Percentiles rank a stretch among this genome's conserved stretches.
Conservation (phyloP, 2,888 invertebrate genomes). For the Eristalinus aeneus region DNA sequence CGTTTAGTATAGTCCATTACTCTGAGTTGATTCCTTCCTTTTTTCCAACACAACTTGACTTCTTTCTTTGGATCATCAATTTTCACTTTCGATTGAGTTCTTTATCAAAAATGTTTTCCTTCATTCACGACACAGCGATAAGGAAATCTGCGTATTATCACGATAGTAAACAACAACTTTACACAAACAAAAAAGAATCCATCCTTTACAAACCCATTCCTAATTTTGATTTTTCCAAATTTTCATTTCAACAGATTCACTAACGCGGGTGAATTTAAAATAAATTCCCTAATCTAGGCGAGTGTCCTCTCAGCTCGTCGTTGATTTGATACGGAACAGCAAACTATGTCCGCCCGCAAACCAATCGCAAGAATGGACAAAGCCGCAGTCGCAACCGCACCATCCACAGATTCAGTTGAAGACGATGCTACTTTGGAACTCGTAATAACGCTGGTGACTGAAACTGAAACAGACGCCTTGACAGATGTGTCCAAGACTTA, state of each 20-base stretch:
- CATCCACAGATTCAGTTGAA: not conserved
- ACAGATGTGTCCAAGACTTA: not conserved
- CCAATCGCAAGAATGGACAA: slow-evolving; percentile 59
- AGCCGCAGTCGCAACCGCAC: slow-evolving; percentile 3
- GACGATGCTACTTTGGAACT: not conserved
- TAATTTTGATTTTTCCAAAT: not conserved
- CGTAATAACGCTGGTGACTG: not conserved
- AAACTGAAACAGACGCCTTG: not conserved
- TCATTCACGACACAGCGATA: too few relatives aligned
- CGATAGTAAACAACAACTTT: too few relatives aligned
- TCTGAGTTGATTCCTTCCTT: too few relatives aligned
- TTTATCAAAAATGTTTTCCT: too few relatives aligned
- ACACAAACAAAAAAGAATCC: not conserved
- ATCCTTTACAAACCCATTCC: not conserved
- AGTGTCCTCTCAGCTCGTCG: not conserved
- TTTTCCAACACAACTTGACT: too few relatives aligned
- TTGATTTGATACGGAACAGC: not conserved
- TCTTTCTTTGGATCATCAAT: too few relatives aligned
- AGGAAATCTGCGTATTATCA: too few relatives aligned
- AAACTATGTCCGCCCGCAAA: slow-evolving; percentile 57
- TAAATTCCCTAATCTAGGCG: not conserved
- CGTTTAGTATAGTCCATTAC: too few relatives aligned
- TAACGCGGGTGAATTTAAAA: not conserved
- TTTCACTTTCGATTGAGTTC: too few relatives aligned
- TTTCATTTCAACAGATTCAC: not conserved